phyloP scores from a whole-genome alignment of 1,140 invertebrate genomes.

The Magallana gigas region DNA sequence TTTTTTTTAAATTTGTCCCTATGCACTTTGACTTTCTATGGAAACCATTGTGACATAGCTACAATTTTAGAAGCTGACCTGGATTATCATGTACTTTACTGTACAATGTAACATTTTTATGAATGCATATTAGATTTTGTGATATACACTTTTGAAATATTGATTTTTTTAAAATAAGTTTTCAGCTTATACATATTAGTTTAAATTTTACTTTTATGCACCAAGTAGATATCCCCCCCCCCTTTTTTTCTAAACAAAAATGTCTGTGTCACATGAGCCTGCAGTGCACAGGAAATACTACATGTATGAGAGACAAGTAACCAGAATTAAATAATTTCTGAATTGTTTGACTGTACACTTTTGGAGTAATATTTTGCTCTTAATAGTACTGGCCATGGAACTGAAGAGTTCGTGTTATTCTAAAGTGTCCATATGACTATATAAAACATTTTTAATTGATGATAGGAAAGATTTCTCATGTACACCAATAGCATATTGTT shows the following conservation, averaged over 20 bases:
- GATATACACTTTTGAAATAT: constrained; percentile 17
- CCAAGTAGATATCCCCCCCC: background rate
- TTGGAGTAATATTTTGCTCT: constrained; percentile 17
- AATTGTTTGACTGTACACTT: constrained; percentile 27
- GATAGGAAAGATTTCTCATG: no score
- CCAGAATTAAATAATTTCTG: constrained; percentile 7
- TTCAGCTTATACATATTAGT: background rate
- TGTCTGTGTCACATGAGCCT: background rate
- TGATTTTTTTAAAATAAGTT: background rate
- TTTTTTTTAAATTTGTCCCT: no score
- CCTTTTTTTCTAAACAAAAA: background rate
- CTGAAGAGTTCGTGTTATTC: background rate
- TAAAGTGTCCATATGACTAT: background rate
- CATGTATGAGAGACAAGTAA: background rate
- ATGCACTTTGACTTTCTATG: no score
- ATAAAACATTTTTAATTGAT: no score
- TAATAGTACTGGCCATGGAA: background rate
- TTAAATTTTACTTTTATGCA: constrained; percentile 3
- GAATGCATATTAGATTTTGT: no score
- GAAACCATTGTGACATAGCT: no score
- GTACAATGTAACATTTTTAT: no score
- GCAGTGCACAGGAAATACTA: constrained; percentile 15
- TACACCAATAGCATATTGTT: no score
- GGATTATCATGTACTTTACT: no score
- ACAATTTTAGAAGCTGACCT: no score